Conservation (phyloP, 2,797 vertebrate species). For the Syndactyla subalaris region DNA sequence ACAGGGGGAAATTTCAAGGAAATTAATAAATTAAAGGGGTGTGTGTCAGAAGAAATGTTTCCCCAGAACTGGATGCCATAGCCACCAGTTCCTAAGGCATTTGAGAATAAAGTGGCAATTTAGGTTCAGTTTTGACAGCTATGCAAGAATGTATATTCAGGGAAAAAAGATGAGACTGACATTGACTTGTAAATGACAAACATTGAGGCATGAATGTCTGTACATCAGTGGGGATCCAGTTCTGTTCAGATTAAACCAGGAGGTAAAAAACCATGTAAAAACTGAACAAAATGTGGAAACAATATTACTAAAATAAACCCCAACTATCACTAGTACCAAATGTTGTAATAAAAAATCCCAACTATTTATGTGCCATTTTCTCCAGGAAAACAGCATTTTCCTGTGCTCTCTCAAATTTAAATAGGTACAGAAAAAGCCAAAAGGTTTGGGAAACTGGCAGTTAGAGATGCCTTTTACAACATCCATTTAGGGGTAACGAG, state of each 20-base stretch:
- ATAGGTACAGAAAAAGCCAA: neutral
- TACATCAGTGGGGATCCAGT: neutral
- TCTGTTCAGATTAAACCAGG: neutral
- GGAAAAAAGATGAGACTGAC: neutral
- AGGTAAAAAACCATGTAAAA: neutral
- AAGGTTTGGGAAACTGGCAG: neutral
- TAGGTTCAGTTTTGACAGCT: neutral
- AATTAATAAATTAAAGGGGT: neutral
- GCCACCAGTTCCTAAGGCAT: neutral
- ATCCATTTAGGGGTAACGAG: neutral
- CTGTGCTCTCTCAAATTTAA: neutral
- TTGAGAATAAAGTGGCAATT: neutral
- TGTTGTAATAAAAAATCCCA: neutral
- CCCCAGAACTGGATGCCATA: neutral
- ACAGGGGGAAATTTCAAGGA: neutral
- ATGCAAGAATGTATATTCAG: neutral
- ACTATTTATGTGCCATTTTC: neutral
- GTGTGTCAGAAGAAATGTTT: neutral
- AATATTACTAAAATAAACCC: neutral
- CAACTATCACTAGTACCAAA: neutral
- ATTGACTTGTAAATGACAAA: constrained; percentile 12
- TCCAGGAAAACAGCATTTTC: neutral
- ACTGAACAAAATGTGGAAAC: neutral
- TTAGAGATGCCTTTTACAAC: neutral
- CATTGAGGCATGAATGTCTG: neutral